Base-by-base conservation (phyloP, 2,113 vertebrate genomes). In the Coracopsis vasa region DNA sequence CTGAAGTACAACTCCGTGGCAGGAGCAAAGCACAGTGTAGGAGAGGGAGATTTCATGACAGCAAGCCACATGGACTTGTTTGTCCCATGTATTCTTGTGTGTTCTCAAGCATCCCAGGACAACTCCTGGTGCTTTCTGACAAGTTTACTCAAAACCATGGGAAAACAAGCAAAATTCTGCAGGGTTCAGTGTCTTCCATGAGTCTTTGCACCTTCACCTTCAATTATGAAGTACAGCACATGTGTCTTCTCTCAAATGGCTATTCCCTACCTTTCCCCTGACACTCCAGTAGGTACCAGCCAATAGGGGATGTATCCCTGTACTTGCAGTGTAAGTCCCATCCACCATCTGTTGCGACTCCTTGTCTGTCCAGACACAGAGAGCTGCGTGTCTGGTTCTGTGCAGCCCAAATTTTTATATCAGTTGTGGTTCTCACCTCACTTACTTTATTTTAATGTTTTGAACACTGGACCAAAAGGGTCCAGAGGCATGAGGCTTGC, bases 351-450 rank as follows among this genome's bases (percentile, higher is more conserved):
- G 11, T 16, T 66, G 25, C 2, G 0, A 31, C 29, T 56, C 5
- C 13, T 7, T 23, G 0, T 66, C 50, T 74, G n/a, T 42, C 47
- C 3, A 6, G 33, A 84, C 16, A 44, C 0, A 0, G 54, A 47
- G 8, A 47, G 15, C 24, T 88, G 4, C 0, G 0, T 51, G 41
- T 41, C 45, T 42, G 7, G 14, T 56, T 86, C 29, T 82, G 28
- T 56, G 39, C 41, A 93, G 48, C 31, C 27, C 3, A 3, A 79
- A 16, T 1, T 73, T 85, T 85, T 61, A 2, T 25, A 60, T 29
- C 37, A 61, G 13, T 66, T 64, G 13, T 86, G 48, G 4, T 9
- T 88, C n/a, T 82, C 48, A 60, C 7, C 61, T 75, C 0, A 1
- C 53, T 80, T 74, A n/a, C 13, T 42, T 73, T 47, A 41, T 58